Evolutionary conservation across 2,797 vertebrate species (phyloP), one percentile per base, ranked within the genome.

Genomic region (Micromesistius poutassou): DNA sequence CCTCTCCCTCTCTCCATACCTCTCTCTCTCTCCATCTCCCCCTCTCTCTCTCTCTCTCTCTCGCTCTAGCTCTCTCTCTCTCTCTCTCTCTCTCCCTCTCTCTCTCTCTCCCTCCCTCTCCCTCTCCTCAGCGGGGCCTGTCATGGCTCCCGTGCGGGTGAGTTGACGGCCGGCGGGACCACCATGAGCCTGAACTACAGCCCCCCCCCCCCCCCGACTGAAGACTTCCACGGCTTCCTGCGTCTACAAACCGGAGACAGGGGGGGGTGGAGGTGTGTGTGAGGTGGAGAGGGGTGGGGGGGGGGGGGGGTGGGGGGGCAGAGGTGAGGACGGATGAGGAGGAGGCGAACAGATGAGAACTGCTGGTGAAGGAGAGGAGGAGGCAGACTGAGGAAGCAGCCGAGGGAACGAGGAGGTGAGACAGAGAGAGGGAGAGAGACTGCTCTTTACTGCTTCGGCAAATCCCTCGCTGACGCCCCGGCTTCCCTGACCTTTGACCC

Each of bases 141-240:
- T 55, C 50, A 55, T 55, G 50, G 3, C 42, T 50, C 42, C 42
- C 2, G 42, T 22, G 46, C 46, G 14, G 22, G 6, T 62, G 50
- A 7, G 50, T 62, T n/a, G 5, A 62, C 6, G 50, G 50, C 7
- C 50, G 1, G 22, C 8, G 2, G 6, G 50, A 62, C 50, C 50
- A 62, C 50, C 50, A 7, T 62, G 50, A 14, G 50, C 4, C 22
- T 55, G 50, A 19, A 19, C 22, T 62, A 22, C 50, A 22, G 50
- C 50, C 46, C 19, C 1, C 5, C 46, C 2, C 30, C 66, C 9
- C 10, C n/a, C 33, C 75, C 73, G 28, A 66, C 25, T 83, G 77
- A 89, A 84, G 74, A 28, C 72, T 88, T 89, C 84, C 82, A 55
- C 87, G 77, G 75, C 22, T 71, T 71, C 76, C 36, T 2, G 4